Percentiles rank a stretch among this genome's conserved stretches.
phyloP scores from a whole-genome alignment of 2,113 vertebrate genomes.

The Calidris pygmaea region DNA sequence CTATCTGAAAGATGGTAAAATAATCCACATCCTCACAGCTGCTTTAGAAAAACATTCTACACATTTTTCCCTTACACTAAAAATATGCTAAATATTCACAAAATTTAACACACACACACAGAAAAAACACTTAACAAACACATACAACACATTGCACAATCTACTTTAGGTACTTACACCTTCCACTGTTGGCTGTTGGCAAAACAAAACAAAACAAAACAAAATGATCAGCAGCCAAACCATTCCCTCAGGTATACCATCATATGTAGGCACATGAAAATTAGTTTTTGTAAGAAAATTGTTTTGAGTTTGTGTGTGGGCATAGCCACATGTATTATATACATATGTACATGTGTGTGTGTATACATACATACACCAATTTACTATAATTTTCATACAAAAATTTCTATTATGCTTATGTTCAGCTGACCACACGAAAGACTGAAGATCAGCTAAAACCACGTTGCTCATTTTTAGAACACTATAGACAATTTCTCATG shows the following conservation, averaged over 20 bases:
- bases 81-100: neutral
- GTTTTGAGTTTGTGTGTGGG: neutral
- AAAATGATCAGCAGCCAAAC: slow-evolving; percentile 6
- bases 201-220: neutral
- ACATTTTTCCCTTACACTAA: neutral
- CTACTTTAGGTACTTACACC: slow-evolving; percentile 23
- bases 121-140: neutral
- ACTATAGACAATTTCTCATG: neutral
- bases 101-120: neutral
- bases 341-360: no score
- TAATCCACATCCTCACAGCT: neutral
- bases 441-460: neutral
- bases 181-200: slow-evolving; percentile 22
- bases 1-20: neutral
- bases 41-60: neutral
- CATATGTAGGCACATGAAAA: neutral
- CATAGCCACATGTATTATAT: neutral
- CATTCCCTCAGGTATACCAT: neutral
- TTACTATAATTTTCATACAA: neutral
- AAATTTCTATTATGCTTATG: neutral
- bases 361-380: neutral
- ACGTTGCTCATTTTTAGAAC: neutral
- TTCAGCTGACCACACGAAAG: neutral
- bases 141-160: neutral
- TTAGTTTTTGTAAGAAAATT: neutral